A percentile compares a stretch with the other conserved stretches of the same genome.
Conservation (phyloP, 1,140 invertebrate species). For the Capitella teleta region DNA sequence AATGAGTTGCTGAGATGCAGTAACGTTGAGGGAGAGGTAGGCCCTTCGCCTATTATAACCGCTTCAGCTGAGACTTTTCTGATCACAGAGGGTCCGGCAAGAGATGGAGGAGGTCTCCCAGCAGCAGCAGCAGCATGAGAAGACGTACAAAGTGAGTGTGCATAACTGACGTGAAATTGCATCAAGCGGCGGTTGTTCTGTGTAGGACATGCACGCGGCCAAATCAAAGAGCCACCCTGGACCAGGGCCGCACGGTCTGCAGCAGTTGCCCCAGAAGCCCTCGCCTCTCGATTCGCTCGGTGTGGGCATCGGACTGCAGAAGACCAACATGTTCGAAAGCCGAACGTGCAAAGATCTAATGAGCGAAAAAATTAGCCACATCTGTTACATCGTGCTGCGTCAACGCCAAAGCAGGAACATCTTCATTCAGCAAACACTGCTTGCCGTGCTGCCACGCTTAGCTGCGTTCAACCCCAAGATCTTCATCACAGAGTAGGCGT, state of each 20-base stretch:
- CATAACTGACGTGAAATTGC: neutral
- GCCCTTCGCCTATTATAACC: neutral
- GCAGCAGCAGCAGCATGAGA: slow-evolving; percentile 31
- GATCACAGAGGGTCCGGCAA: slow-evolving; percentile 25
- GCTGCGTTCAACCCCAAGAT: slow-evolving; percentile 79
- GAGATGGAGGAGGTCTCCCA: slow-evolving; percentile 35
- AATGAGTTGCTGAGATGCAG: slow-evolving; percentile 89
- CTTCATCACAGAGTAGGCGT: slow-evolving; percentile 49
- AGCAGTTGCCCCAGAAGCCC: slow-evolving; percentile 36
- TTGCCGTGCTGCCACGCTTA: slow-evolving; percentile 82
- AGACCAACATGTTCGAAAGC: slow-evolving; percentile 56
- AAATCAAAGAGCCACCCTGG: neutral
- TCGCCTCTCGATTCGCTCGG: neutral
- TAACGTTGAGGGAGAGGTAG: slow-evolving; percentile 70
- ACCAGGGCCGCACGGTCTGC: slow-evolving; percentile 27
- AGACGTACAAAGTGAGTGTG: slow-evolving; percentile 25
- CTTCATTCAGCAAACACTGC: slow-evolving; percentile 76
- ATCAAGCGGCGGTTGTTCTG: neutral
- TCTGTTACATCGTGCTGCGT: slow-evolving; percentile 55
- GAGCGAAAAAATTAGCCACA: slow-evolving; percentile 50
- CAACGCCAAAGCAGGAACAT: slow-evolving; percentile 61
- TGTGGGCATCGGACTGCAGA: slow-evolving; percentile 9
- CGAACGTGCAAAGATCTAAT: slow-evolving; percentile 74
- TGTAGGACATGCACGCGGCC: slow-evolving; percentile 7
- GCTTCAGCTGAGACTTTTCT: neutral